Conservation (phyloP, 2,888 invertebrate genomes). For the Trachelus tabidus region DNA sequence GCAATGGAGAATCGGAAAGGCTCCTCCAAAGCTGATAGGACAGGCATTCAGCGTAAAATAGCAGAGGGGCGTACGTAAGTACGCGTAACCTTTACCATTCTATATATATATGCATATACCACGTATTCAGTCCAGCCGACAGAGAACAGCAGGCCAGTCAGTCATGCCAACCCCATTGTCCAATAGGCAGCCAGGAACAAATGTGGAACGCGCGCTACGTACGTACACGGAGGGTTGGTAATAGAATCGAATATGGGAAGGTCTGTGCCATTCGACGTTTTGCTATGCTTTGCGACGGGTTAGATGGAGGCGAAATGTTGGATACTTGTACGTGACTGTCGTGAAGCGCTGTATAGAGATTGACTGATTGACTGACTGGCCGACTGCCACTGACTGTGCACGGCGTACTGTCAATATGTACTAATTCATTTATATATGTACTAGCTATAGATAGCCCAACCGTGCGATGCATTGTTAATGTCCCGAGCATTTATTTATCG, state of each 20-base stretch:
- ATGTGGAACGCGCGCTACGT: neutral
- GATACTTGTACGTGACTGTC: neutral
- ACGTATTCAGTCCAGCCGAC: neutral
- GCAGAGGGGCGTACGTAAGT: neutral
- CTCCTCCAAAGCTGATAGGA: neutral
- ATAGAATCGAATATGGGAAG: neutral
- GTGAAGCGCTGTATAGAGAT: neutral
- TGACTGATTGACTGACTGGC: neutral
- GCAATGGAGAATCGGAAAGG: neutral
- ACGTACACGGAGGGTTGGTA: neutral
- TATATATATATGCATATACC: too few species aligned
- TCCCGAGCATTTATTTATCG: conserved; percentile 50
- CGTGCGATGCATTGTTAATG: conserved; percentile 38
- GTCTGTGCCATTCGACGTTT: neutral
- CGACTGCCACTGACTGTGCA: neutral
- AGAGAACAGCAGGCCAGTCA: neutral
- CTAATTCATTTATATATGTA: neutral
- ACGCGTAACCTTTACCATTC: neutral
- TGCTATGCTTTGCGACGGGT: neutral
- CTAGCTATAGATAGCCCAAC: neutral
- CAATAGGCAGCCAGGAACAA: neutral
- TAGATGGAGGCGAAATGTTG: neutral
- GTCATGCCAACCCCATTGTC: neutral
- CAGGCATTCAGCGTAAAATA: neutral
- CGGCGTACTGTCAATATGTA: neutral